phyloP scores from a whole-genome alignment of 2,797 vertebrate species.

The Lacerta viridis region DNA sequence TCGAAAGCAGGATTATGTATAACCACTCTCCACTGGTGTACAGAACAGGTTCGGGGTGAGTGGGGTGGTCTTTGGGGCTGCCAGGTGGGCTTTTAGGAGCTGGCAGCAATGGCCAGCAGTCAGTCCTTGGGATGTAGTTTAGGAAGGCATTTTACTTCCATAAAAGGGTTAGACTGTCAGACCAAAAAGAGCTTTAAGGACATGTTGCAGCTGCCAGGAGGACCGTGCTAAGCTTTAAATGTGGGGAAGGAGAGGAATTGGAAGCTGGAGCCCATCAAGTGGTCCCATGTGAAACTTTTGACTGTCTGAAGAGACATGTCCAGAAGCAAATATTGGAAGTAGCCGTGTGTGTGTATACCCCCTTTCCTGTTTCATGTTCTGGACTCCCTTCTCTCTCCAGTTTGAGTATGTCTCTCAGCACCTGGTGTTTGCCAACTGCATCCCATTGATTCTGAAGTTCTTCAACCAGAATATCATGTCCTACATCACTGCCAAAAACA shows the following conservation, averaged over 20 bases:
- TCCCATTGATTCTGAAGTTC: constrained; percentile 98
- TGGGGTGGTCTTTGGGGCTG: neutral
- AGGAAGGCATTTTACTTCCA: neutral
- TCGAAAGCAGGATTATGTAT: too few species aligned
- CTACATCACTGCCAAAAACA: constrained; percentile 98
- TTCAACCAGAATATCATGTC: constrained; percentile 99
- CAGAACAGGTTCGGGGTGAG: neutral
- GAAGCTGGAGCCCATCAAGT: neutral
- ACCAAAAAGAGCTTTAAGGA: neutral
- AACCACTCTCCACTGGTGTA: neutral
- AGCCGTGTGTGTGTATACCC: neutral
- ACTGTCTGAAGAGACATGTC: neutral
- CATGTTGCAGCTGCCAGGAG: neutral
- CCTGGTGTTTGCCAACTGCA: constrained; percentile 98
- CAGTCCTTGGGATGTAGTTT: neutral
- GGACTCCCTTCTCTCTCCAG: constrained; percentile 74
- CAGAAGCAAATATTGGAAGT: neutral
- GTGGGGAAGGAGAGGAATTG: neutral
- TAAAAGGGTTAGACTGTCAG: neutral
- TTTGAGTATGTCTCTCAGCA: constrained; percentile 97
- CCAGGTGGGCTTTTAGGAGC: neutral
- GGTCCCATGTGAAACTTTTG: neutral
- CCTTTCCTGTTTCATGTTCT: neutral
- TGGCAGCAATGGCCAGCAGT: neutral
- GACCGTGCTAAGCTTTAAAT: neutral